Evolutionary conservation across 1,140 invertebrate species (phyloP).

Genomic region (Tetragnatha versicolor): DNA sequence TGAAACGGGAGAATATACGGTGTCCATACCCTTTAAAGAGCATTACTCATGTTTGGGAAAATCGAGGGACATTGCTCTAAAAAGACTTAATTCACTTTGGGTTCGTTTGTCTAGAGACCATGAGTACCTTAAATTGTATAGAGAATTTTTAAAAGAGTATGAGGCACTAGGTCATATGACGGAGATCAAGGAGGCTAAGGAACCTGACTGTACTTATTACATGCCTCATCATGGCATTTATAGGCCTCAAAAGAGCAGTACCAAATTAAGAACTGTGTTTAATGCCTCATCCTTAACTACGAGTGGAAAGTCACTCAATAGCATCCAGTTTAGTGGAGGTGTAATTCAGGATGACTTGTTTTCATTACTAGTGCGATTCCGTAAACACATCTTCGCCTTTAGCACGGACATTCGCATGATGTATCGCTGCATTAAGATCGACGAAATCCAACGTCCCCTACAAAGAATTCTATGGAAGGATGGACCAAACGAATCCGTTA

Average conservation of each 20-base stretch:
- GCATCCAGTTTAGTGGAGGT: slow-evolving; percentile 39
- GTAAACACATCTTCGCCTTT: slow-evolving; percentile 27
- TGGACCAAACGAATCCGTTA: slow-evolving; percentile 57
- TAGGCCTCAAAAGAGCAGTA: slow-evolving; percentile 14
- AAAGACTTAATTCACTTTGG: not conserved
- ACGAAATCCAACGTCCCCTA: slow-evolving; percentile 45
- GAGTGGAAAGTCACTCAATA: slow-evolving; percentile 44
- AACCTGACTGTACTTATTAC: not conserved
- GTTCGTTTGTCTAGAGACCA: not conserved
- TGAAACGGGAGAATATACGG: not conserved
- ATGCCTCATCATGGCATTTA: not conserved
- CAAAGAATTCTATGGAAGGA: slow-evolving; percentile 65
- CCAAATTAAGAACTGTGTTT: slow-evolving; percentile 42
- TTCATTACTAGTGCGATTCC: slow-evolving; percentile 45
- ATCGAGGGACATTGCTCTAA: not conserved
- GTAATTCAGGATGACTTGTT: slow-evolving; percentile 41
- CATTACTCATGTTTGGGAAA: not conserved
- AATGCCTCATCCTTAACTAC: slow-evolving; percentile 21
- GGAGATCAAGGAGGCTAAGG: not conserved
- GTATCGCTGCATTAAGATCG: slow-evolving; percentile 35
- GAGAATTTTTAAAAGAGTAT: slow-evolving; percentile 10
- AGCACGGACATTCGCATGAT: slow-evolving; percentile 52
- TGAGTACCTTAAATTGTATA: not conserved
- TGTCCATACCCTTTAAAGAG: not conserved
- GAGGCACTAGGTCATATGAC: not conserved